Evolutionary conservation across 2,113 vertebrate genomes (phyloP), one percentile per base, ranked within the genome.

Genomic region (Dolichotis patagonum): DNA sequence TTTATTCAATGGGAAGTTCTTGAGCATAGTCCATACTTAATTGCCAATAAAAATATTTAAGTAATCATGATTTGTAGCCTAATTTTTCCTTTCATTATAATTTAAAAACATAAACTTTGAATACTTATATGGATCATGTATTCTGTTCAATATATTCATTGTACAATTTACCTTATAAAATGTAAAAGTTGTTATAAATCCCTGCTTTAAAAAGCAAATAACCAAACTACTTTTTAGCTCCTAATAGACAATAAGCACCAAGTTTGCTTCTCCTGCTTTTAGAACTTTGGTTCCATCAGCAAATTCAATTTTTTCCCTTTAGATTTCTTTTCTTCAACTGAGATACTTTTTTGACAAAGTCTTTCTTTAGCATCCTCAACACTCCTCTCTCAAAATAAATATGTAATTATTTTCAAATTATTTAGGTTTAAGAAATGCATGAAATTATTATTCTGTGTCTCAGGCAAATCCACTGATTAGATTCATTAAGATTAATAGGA

Each of bases 361-460:
- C 43, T 65, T 78, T 6, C 1, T 49, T 87, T 54, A 49, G n/a
- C 71, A 63, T 32, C 19, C 65, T 95, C 54, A 67, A 35, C n/a
- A 69, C n/a, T 38, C 65, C 58, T 80, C 5, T 49, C 41, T 32
- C 26, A 69, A 12, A 88, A 80, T 82, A 88, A 93, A 78, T 5
- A 17, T 3, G 35, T 63, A 56, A 86, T 83, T 78, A 96, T 96
- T 94, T 93, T 71, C 19, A 85, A 88, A 73, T 95, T 41, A 73
- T 95, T 41, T 32, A 65, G 12, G 17, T 89, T 90, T 91, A 35
- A 82, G 30, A 67, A 90, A 88, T 35, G 7, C 6, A 49, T 5
- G 30, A 30, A 19, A 9, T 56, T 85, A 67, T 41, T 93, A 46
- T 90, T 41, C 11, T 91, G 38, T 62, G 16, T 28, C 43, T 28